Base-by-base conservation (phyloP, 2,113 vertebrate species). In the Caretta caretta region DNA sequence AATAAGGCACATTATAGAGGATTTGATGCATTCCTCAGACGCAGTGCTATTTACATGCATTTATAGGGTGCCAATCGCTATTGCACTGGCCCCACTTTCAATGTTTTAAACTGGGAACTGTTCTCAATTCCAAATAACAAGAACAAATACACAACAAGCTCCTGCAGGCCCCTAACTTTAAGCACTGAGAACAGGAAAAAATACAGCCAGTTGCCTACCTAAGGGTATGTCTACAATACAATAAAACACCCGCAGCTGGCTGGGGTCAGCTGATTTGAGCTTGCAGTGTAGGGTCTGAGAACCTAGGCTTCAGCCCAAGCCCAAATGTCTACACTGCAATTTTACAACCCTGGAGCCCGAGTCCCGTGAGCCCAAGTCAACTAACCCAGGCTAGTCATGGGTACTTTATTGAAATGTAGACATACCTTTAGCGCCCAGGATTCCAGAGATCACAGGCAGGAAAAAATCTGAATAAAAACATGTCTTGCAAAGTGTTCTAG, bases 101-200 rank as follows among this genome's bases (percentile, higher is more conserved):
- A 27, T 38, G 1, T 65, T 79, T 85, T 51, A 75, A 89, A 85
- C 20, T 10, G 69, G 24, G 13, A 69, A 27, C 31, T 14, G 16
- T 46, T 35, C 2, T 31, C n/a, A 20, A 50, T 54, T 87, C 46
- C 5, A n/a, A 54, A 46, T 16, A 85, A 78, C n/a, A 85, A 0
- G 2, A 83, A 92, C 38, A 84, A 76, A 83, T 78, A 20, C 13
- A n/a, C 22, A 22, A 2, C 11, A 24, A 80, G 80, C 29, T 31
- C 46, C 12, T 1, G 0, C 12, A 72, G 24, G 16, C 50, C 5
- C 3, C 1, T 0, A 27, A 11, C 22, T 46, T 31, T n/a, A 50
- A 1, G 1, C 53, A 17, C 42, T 38, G 6, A 75, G 86, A 57
- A 35, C 10, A 4, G 22, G 65, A 72, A 72, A 72, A 72, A 72